Evolutionary conservation across 2,797 vertebrate species (phyloP).

Genomic region (Hippocampus kuda): DNA sequence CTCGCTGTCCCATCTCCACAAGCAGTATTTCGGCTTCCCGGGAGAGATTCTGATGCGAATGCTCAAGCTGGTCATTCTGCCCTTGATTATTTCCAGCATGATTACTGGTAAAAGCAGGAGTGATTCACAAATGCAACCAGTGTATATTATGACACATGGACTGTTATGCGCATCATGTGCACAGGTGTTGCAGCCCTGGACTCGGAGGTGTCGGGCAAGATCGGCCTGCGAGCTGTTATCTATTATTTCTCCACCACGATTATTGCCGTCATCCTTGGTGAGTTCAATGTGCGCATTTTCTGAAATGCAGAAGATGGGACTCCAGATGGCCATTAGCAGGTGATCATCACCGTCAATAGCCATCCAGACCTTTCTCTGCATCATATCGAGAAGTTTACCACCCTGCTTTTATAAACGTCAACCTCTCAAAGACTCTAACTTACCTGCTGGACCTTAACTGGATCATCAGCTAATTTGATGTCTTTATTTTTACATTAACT

Average conservation of each 20-base stretch:
- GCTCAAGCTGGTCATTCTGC: conserved; percentile 94
- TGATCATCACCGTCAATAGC: too few relatives aligned
- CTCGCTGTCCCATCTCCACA: conserved; percentile 77
- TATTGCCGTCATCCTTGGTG: conserved; percentile 89
- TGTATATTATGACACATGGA: background rate
- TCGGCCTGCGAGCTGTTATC: conserved; percentile 82
- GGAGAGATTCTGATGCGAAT: conserved; percentile 96
- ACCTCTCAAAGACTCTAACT: too few relatives aligned
- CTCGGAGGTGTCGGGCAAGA: conserved; percentile 86
- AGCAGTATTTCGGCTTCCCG: conserved; percentile 91
- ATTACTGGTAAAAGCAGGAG: conserved; percentile 76
- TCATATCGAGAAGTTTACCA: background rate
- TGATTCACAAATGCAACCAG: too few relatives aligned
- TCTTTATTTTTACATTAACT: too few relatives aligned
- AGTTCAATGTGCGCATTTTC: conserved; percentile 27
- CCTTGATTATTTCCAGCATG: conserved; percentile 96
- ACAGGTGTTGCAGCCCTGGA: conserved; percentile 96
- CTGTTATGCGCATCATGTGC: background rate
- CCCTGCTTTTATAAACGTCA: too few relatives aligned
- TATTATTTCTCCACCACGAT: conserved; percentile 93
- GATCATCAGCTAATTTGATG: too few relatives aligned
- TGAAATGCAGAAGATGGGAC: too few relatives aligned
- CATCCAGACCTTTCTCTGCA: background rate
- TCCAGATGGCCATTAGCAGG: too few relatives aligned
- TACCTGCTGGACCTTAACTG: background rate